Conservation (phyloP, 2,888 invertebrate genomes). For the Macrosiphum euphorbiae region DNA sequence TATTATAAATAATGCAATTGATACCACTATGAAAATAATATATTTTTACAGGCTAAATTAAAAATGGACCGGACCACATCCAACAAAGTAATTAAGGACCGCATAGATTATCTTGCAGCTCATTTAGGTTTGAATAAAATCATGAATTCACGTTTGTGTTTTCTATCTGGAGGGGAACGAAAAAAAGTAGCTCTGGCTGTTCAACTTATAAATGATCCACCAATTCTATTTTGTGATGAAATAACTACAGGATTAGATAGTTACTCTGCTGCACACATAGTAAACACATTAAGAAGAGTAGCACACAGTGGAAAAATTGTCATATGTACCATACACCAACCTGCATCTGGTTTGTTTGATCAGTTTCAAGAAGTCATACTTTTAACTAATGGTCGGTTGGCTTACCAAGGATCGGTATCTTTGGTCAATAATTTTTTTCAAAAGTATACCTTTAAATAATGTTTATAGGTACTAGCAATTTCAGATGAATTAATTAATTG, state of each 20-base stretch:
- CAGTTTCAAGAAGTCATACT: conserved; percentile 66
- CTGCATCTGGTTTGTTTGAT: conserved; percentile 66
- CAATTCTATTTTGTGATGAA: conserved; percentile 92
- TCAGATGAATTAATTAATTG: not conserved
- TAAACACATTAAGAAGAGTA: conserved; percentile 78
- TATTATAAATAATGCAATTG: not conserved
- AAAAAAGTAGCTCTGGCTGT: conserved; percentile 89
- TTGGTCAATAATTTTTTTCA: conserved; percentile 58
- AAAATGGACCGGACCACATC: conserved; percentile 77
- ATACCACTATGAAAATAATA: not conserved
- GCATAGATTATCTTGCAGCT: conserved; percentile 70
- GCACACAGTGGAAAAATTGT: conserved; percentile 70
- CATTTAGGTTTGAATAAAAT: conserved; percentile 83
- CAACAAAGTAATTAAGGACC: conserved; percentile 25
- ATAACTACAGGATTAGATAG: conserved; percentile 94
- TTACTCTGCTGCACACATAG: conserved; percentile 86
- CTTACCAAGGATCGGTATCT: conserved; percentile 65
- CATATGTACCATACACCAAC: conserved; percentile 66
- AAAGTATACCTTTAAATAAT: conserved; percentile 32
- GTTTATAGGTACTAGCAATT: not conserved
- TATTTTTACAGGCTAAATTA: conserved; percentile 76
- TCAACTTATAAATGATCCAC: conserved; percentile 90
- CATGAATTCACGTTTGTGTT: conserved; percentile 79
- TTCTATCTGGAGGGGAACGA: conserved; percentile 90
- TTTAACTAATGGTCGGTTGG: conserved; percentile 64